Conservation (phyloP, 2,888 invertebrate genomes). For the Cryptus viduatorius region DNA sequence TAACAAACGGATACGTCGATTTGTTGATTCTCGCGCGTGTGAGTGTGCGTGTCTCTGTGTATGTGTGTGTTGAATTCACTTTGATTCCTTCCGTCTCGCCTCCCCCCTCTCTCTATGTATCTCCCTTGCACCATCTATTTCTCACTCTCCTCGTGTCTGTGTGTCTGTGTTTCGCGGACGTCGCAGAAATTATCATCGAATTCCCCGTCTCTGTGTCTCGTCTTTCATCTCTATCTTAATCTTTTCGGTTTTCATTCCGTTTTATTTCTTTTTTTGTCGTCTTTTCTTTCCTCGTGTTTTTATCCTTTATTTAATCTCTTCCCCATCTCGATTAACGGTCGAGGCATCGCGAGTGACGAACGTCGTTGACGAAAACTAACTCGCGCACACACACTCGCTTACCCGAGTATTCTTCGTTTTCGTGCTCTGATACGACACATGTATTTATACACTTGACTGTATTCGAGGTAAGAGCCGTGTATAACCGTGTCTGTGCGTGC, state of each 20-base stretch:
- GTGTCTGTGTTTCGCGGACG: conserved; percentile 41
- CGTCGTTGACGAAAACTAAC: background rate
- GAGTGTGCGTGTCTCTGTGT: conserved; percentile 44
- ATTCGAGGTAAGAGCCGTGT: conserved; percentile 13
- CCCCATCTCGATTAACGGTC: background rate
- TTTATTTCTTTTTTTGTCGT: background rate
- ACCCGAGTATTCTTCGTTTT: background rate
- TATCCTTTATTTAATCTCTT: background rate
- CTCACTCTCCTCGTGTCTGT: conserved; percentile 13
- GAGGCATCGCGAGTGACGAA: background rate
- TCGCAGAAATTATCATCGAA: conserved; percentile 51
- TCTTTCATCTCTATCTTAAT: background rate
- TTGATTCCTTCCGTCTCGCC: conserved; percentile 44
- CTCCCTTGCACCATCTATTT: background rate
- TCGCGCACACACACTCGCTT: background rate
- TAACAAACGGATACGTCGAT: conserved; percentile 58
- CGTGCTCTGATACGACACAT: background rate
- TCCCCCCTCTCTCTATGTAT: conserved; percentile 7
- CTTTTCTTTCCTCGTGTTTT: background rate
- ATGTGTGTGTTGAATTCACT: conserved; percentile 51
- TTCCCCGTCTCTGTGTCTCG: conserved; percentile 15
- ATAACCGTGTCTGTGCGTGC: background rate
- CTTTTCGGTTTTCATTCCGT: background rate
- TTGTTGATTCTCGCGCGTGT: conserved; percentile 20
- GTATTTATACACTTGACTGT: conserved; percentile 5